A percentile compares a stretch with the other conserved stretches of the same genome.
These are phyloP conservation scores for Sinonovacula constricta DNA, from an alignment of 1,140 invertebrate genomes.

Conservation along the genomic window DNA sequence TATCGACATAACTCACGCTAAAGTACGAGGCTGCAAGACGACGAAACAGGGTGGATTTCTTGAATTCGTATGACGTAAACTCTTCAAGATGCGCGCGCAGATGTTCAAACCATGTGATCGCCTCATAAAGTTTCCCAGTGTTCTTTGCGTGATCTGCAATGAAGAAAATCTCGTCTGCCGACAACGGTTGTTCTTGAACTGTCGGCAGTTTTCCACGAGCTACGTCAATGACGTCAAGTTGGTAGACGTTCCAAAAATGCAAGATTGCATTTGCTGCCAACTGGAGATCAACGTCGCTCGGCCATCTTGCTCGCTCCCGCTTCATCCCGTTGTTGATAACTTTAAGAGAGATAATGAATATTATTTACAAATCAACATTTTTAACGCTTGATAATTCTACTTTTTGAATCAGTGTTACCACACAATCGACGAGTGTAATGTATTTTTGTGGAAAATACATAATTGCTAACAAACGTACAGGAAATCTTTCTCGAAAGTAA, in stretches of 20 bases:
- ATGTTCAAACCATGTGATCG: constrained; percentile 45
- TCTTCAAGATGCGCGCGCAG: constrained; percentile 6
- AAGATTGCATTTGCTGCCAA: constrained; percentile 25
- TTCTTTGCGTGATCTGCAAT: constrained; percentile 35
- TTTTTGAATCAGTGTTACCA: too few species aligned
- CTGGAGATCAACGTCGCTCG: constrained; percentile 16
- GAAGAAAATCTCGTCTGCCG: constrained; percentile 28
- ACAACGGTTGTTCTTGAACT: constrained; percentile 1
- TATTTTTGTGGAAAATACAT: background rate
- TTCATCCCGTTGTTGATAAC: constrained; percentile 32
- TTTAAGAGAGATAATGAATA: background rate
- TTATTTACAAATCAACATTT: background rate
- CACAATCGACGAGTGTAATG: background rate
- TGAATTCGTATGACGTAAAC: constrained; percentile 2
- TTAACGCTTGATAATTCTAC: too few species aligned
- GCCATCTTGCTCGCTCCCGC: constrained; percentile 5
- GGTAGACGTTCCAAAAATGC: constrained; percentile 40
- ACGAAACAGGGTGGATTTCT: constrained; percentile 20
- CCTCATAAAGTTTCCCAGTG: constrained; percentile 28
- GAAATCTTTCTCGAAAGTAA: too few species aligned
- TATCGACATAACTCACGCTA: too few species aligned
- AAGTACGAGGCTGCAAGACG: constrained; percentile 13
- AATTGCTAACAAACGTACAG: background rate
- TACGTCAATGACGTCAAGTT: constrained; percentile 30
- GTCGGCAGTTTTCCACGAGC: background rate